Conservation (phyloP, 2,888 invertebrate species). For the Pandemis heparana region DNA sequence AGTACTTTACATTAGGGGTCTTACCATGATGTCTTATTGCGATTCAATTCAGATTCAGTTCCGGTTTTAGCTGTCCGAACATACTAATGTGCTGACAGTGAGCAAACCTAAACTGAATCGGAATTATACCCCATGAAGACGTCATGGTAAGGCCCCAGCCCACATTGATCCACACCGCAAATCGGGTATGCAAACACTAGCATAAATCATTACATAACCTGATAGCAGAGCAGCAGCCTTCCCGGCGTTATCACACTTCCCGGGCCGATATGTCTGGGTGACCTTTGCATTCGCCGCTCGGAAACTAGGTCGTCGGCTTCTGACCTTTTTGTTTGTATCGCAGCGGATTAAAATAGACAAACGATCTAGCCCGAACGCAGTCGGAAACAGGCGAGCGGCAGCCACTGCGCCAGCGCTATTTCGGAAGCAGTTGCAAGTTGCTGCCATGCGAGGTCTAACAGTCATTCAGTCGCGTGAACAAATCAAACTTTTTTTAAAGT, state of each 20-base stretch:
- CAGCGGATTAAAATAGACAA: slow-evolving; percentile 70
- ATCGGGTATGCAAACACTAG: background rate
- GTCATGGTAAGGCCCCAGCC: background rate
- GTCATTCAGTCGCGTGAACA: background rate
- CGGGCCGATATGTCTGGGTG: slow-evolving; percentile 74
- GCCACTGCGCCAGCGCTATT: slow-evolving; percentile 57
- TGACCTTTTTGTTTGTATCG: slow-evolving; percentile 82
- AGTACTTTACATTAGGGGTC: too few species aligned
- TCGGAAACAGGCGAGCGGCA: slow-evolving; percentile 58
- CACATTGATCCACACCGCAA: background rate
- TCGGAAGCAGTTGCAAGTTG: slow-evolving; percentile 61
- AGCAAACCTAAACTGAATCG: too few species aligned
- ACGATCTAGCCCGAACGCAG: slow-evolving; percentile 65
- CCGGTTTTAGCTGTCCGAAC: too few species aligned
- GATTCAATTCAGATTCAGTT: too few species aligned
- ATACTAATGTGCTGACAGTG: too few species aligned
- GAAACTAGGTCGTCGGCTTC: slow-evolving; percentile 82
- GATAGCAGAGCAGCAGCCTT: slow-evolving; percentile 68
- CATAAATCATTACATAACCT: slow-evolving; percentile 60
- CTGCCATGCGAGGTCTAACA: slow-evolving; percentile 50
- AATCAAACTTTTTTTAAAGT: background rate
- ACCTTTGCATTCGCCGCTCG: slow-evolving; percentile 75
- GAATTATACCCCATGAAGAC: too few species aligned
- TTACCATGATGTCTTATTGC: too few species aligned
- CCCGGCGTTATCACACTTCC: slow-evolving; percentile 79